phyloP scores from a whole-genome alignment of 2,888 invertebrate genomes.

The Hyalella azteca region DNA sequence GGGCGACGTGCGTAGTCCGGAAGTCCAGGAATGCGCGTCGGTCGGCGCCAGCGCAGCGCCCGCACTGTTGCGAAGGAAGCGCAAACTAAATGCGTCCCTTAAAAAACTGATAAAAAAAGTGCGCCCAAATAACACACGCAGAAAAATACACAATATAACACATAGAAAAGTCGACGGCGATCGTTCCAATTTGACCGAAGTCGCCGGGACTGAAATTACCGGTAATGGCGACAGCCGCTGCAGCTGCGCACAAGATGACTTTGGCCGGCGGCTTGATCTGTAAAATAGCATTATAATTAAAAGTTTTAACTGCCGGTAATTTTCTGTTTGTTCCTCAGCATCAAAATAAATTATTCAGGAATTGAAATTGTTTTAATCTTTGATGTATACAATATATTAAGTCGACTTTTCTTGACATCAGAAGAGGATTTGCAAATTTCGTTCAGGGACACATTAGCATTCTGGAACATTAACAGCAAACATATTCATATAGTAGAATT shows the following conservation, averaged over 20 bases:
- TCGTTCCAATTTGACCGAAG: conserved; percentile 23
- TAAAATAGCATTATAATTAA: not conserved
- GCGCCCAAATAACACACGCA: not conserved
- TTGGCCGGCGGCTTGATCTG: not conserved
- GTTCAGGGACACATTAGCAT: too few species aligned
- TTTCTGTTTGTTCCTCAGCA: too few species aligned
- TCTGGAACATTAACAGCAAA: too few species aligned
- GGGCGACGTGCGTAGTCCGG: conserved; percentile 9
- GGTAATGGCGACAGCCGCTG: conserved; percentile 4
- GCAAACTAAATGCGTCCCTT: conserved; percentile 1
- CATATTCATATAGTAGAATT: too few species aligned
- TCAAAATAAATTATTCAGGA: too few species aligned
- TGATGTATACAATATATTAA: too few species aligned
- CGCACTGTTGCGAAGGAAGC: conserved; percentile 23
- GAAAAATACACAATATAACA: conserved; percentile 1
- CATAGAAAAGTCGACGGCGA: conserved; percentile 25
- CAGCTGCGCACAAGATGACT: not conserved
- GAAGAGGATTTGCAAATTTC: too few species aligned
- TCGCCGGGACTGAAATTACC: not conserved
- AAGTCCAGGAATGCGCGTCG: conserved; percentile 26
- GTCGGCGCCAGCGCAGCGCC: conserved; percentile 11
- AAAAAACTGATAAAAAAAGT: too few species aligned
- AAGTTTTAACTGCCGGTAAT: too few species aligned
- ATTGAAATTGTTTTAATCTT: too few species aligned
- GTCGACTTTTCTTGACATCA: too few species aligned